Conservation (phyloP, 2,113 vertebrate species). For the Rhinogobius similis region DNA sequence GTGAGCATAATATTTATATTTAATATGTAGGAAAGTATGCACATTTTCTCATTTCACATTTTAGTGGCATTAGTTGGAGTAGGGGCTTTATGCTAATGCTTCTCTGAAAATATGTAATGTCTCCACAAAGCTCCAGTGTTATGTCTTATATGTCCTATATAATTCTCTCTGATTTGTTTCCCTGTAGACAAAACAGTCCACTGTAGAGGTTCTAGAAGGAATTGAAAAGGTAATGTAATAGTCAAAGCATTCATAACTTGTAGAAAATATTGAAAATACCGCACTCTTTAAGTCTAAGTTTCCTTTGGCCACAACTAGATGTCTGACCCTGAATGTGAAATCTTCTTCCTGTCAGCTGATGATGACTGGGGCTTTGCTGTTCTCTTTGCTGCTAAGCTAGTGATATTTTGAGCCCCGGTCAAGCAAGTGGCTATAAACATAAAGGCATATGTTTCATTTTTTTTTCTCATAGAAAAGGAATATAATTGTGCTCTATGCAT, state of each 20-base stretch:
- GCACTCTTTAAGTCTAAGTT: background rate
- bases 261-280: too few relatives aligned
- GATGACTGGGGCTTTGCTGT: constrained; percentile 48
- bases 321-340: constrained; percentile 12
- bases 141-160: background rate
- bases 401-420: constrained; percentile 62
- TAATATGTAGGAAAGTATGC: background rate
- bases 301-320: constrained; percentile 4
- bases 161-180: constrained; percentile 24
- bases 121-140: constrained; percentile 9
- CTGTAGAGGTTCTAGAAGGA: constrained; percentile 92
- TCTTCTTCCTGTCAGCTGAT: constrained; percentile 29
- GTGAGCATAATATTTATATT: background rate
- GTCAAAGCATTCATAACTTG: background rate
- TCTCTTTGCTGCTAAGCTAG: constrained; percentile 45
- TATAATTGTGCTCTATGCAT: background rate
- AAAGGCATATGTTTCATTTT: constrained; percentile 23
- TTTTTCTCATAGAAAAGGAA: background rate
- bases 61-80: background rate
- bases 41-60: background rate
- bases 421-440: constrained; percentile 20
- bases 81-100: constrained; percentile 2
- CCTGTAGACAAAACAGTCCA: constrained; percentile 90
- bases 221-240: constrained; percentile 90
- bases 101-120: background rate